A percentile compares a stretch with the other conserved stretches of the same genome.
Conservation (phyloP, 30 jellyfish, hydroid and myxozoan species). For the Aurelia sp. region DNA sequence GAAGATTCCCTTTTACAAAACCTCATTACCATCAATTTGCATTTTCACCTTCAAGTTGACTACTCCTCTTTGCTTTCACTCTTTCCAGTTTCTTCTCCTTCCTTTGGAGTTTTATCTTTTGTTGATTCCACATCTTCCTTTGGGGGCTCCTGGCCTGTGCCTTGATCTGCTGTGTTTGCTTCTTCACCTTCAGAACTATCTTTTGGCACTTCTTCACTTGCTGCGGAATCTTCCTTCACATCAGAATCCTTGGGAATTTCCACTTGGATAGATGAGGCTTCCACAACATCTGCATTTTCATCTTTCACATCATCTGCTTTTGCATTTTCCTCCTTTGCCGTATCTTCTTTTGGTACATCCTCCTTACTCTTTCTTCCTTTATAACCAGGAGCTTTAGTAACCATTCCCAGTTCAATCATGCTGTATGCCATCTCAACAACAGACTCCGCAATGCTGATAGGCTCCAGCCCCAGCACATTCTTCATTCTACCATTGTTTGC, state of each 20-base stretch:
- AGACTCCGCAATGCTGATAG: not conserved
- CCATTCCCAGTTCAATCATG: slow-evolving; percentile 47
- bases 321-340: not conserved
- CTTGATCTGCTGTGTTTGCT: not conserved
- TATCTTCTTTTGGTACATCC: slow-evolving; percentile 10
- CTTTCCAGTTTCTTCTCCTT: not conserved
- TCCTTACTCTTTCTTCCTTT: not conserved
- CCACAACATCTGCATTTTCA: not conserved
- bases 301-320: slow-evolving; percentile 1
- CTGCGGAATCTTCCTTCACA: not conserved
- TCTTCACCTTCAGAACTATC: not conserved
- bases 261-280: no score
- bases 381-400: not conserved
- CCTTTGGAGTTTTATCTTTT: not conserved
- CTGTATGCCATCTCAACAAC: slow-evolving; percentile 52
- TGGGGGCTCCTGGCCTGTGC: not conserved
- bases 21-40: no score
- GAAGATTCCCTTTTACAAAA: no score
- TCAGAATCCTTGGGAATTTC: no score
- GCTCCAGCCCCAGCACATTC: slow-evolving; percentile 45
- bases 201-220: no score
- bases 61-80: not conserved
- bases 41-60: no score
- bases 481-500: slow-evolving; percentile 28
- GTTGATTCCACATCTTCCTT: not conserved